phyloP scores from a whole-genome alignment of 2,113 vertebrate genomes.

The Mugil cephalus region DNA sequence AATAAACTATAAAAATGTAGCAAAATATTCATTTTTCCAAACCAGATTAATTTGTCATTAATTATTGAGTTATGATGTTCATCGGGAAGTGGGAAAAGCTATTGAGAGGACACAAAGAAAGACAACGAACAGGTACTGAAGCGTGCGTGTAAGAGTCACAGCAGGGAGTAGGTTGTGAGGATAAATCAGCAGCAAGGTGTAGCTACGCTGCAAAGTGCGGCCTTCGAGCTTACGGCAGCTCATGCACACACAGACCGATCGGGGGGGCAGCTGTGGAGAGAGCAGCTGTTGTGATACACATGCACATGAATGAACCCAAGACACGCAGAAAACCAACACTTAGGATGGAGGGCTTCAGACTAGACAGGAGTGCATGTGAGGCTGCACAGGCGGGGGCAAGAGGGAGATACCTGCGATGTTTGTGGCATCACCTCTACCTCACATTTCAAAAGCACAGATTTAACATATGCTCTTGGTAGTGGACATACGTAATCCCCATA shows the following conservation, averaged over 20 bases:
- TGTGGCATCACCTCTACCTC: constrained; percentile 1
- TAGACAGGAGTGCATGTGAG: constrained; percentile 44
- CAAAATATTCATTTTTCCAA: no score
- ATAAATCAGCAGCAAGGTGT: constrained; percentile 34
- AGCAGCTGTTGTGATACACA: constrained; percentile 69
- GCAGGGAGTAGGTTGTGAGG: not conserved
- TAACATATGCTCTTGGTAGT: not conserved
- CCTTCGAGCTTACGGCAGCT: constrained; percentile 16
- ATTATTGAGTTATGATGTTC: not conserved
- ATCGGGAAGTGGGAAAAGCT: not conserved
- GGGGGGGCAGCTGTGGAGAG: constrained; percentile 69
- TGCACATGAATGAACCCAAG: constrained; percentile 43
- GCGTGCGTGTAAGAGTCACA: not conserved
- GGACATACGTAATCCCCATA: not conserved
- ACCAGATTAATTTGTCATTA: not conserved
- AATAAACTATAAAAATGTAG: no score
- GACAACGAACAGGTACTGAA: not conserved
- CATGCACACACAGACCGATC: constrained; percentile 37
- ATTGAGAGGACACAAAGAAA: not conserved
- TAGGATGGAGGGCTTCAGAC: constrained; percentile 11
- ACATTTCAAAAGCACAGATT: not conserved
- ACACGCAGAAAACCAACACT: constrained; percentile 7
- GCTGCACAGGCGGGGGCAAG: constrained; percentile 17
- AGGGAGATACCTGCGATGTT: constrained; percentile 6
- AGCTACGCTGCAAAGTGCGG: not conserved